These are phyloP conservation scores for Chrysogorgia sp. DNA, from an alignment of 92 coral and sea anemone species.

Conservation along the genomic window DNA sequence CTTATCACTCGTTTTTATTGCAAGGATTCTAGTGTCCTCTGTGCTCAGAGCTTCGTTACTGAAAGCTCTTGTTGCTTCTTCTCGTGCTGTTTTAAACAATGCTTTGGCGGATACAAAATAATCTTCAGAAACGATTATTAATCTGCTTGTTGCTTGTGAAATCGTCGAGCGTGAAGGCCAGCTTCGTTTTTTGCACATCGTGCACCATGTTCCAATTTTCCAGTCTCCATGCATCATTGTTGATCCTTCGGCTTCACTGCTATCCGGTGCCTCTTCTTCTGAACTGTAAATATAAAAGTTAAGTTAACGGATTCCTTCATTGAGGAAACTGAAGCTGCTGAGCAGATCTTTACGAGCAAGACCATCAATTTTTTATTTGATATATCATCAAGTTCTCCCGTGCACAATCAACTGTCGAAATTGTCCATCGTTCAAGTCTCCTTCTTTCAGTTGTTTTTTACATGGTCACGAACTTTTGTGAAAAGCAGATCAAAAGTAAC, in stretches of 20 bases:
- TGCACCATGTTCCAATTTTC: not conserved
- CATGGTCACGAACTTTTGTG: too few relatives aligned
- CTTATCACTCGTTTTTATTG: not conserved
- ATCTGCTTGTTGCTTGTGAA: not conserved
- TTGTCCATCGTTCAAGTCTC: too few relatives aligned
- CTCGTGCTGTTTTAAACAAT: not conserved
- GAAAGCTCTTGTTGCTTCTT: slow-evolving; percentile 25
- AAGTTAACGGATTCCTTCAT: slow-evolving; percentile 4
- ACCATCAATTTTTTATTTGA: slow-evolving; percentile 12
- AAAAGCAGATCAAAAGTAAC: too few relatives aligned
- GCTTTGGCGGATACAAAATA: not conserved
- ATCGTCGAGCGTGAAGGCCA: not conserved
- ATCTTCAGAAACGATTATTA: not conserved
- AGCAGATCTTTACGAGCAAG: too few relatives aligned
- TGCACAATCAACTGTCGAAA: too few relatives aligned
- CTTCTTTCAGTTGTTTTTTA: too few relatives aligned
- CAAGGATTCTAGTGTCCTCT: slow-evolving; percentile 14
- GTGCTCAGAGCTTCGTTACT: slow-evolving; percentile 22
- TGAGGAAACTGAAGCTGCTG: slow-evolving; percentile 2
- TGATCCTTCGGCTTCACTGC: too few relatives aligned
- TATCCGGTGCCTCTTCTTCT: not conserved
- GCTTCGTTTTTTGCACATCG: too few relatives aligned
- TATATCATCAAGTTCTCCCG: too few relatives aligned
- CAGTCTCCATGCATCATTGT: not conserved
- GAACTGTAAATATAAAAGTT: not conserved